These are phyloP conservation scores for Chunga burmeisteri DNA, from an alignment of 2,113 vertebrate genomes.

Conservation along the genomic window DNA sequence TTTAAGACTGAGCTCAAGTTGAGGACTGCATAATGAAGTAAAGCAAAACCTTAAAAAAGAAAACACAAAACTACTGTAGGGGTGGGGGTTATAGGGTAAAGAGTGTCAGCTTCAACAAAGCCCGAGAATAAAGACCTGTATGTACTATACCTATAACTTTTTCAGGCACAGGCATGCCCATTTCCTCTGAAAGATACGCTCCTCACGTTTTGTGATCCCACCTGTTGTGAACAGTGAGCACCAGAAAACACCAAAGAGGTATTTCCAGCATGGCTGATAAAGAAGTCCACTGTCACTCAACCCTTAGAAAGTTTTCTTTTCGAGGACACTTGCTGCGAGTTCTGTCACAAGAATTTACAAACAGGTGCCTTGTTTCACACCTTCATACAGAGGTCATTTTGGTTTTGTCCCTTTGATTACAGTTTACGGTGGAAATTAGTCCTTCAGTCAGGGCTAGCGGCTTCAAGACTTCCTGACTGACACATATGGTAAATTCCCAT, in stretches of 20 bases:
- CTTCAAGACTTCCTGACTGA: not conserved
- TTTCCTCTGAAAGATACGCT: not conserved
- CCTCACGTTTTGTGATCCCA: not conserved
- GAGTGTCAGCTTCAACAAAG: not conserved
- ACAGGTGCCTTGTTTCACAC: not conserved
- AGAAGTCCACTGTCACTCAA: not conserved
- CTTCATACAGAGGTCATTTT: not conserved
- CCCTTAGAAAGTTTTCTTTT: not conserved
- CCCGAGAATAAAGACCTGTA: not conserved
- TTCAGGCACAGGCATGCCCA: not conserved
- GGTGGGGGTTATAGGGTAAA: not conserved
- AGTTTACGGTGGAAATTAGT: not conserved
- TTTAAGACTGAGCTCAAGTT: not conserved
- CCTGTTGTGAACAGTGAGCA: not conserved
- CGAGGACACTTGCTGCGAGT: not conserved
- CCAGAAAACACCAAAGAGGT: not conserved
- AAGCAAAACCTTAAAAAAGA: not conserved
- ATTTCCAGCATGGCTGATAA: not conserved
- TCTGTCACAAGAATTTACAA: not conserved
- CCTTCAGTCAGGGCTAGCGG: not conserved
- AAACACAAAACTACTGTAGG: not conserved
- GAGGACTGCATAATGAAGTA: not conserved
- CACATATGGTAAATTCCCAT: not conserved
- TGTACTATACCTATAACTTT: not conserved
- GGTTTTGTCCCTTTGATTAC: not conserved